These are phyloP conservation scores for Procambarus virginalis DNA, from an alignment of 1,140 invertebrate species.

Conservation along the genomic window DNA sequence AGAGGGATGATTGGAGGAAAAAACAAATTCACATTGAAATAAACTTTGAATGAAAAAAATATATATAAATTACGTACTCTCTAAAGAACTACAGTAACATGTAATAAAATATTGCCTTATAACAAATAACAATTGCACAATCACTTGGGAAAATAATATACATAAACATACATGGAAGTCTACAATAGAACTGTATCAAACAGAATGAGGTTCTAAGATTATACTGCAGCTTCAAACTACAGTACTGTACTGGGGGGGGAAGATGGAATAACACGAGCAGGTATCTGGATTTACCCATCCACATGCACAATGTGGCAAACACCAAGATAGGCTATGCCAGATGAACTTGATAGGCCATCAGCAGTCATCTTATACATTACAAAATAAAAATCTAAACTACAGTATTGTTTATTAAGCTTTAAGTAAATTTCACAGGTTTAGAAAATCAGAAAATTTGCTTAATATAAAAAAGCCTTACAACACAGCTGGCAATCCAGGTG, in stretches of 20 bases:
- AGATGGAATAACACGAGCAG: not conserved
- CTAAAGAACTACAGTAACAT: too few relatives aligned
- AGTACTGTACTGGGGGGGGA: too few relatives aligned
- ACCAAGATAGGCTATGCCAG: slow-evolving; percentile 4
- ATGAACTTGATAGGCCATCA: not conserved
- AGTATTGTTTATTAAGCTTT: not conserved
- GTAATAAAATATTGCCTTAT: not conserved
- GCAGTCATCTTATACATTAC: not conserved
- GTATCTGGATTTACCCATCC: not conserved
- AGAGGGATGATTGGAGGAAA: not conserved
- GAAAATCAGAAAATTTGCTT: not conserved
- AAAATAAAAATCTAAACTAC: not conserved
- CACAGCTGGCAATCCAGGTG: slow-evolving; percentile 13
- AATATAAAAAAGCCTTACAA: not conserved
- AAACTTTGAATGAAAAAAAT: not conserved
- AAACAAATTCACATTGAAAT: not conserved
- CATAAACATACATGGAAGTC: not conserved
- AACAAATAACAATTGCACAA: not conserved
- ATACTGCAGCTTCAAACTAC: too few relatives aligned
- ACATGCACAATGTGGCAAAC: not conserved
- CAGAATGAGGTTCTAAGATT: not conserved
- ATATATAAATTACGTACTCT: not conserved
- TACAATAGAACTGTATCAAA: not conserved
- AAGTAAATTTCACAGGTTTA: not conserved
- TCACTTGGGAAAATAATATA: not conserved